These are phyloP conservation scores for Hyppa rectilinea DNA, from an alignment of 2,888 invertebrate species.

Conservation along the genomic window DNA sequence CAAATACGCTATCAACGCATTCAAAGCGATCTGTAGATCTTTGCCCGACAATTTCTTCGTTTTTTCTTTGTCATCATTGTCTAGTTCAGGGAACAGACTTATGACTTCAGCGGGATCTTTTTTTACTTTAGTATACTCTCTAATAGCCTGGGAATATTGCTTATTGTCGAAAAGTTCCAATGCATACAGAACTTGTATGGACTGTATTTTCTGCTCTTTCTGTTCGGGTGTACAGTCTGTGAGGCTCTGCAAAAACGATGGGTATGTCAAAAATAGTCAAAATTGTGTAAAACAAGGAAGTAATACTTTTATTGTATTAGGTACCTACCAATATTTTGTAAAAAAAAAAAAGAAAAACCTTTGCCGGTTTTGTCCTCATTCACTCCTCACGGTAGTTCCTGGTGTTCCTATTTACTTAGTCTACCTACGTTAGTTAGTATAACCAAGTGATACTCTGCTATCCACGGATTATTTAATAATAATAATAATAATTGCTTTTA, in stretches of 20 bases:
- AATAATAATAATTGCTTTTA: too few species aligned
- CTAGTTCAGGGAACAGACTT: conserved; percentile 97
- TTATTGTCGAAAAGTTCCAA: conserved; percentile 97
- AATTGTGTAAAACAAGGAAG: not conserved
- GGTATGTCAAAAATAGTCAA: not conserved
- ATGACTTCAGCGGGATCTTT: conserved; percentile 99
- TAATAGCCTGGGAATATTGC: conserved; percentile 97
- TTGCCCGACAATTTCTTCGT: conserved; percentile 93
- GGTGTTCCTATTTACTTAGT: not conserved
- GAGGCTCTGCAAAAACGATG: conserved; percentile 92
- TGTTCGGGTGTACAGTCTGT: conserved; percentile 96
- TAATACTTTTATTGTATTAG: not conserved
- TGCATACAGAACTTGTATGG: conserved; percentile 97
- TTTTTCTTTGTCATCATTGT: conserved; percentile 77
- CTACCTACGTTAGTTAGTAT: not conserved
- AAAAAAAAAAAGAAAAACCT: too few species aligned
- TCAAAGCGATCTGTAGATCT: conserved; percentile 96
- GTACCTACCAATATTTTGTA: not conserved
- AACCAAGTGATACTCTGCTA: too few species aligned
- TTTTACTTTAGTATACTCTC: conserved; percentile 96
- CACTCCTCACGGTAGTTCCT: not conserved
- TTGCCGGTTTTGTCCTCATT: not conserved
- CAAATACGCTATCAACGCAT: conserved; percentile 97
- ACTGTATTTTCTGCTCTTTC: conserved; percentile 94
- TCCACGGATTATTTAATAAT: not conserved